Conservation (phyloP, 2,888 invertebrate genomes). For the Rhimphoctona megacephalus region DNA sequence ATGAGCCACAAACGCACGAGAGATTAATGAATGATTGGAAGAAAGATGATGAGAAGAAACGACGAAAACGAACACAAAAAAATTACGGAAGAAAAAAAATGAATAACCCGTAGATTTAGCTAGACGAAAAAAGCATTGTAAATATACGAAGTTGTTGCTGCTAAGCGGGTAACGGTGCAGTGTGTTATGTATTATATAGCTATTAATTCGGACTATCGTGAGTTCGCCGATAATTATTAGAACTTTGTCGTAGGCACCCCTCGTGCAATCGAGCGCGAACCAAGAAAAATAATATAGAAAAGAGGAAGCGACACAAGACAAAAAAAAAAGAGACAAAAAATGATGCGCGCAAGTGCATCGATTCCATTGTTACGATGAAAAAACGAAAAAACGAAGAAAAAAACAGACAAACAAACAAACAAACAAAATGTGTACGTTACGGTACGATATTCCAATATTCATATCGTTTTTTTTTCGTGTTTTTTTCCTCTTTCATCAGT, state of each 20-base stretch:
- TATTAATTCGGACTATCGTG: conserved; percentile 71
- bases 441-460: conserved; percentile 58
- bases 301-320: conserved; percentile 39
- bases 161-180: conserved; percentile 71
- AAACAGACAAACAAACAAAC: background rate
- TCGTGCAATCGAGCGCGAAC: conserved; percentile 65
- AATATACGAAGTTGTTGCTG: conserved; percentile 75
- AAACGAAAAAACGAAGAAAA: background rate
- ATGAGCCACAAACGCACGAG: background rate
- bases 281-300: conserved; percentile 41
- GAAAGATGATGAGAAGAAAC: conserved; percentile 20
- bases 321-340: no score
- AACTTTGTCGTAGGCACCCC: conserved; percentile 67
- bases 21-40: background rate
- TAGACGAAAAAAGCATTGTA: conserved; percentile 74
- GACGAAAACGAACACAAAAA: conserved; percentile 24
- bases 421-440: conserved; percentile 34
- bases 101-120: conserved; percentile 69
- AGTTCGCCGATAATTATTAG: conserved; percentile 71
- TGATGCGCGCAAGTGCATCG: background rate
- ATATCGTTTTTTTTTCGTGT: conserved; percentile 46
- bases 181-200: conserved; percentile 74
- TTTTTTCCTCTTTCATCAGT: conserved; percentile 8
- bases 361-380: conserved; percentile 61
- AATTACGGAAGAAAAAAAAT: no score